Evolutionary conservation across 2,113 vertebrate species (phyloP).

Genomic region (Carlito syrichta): DNA sequence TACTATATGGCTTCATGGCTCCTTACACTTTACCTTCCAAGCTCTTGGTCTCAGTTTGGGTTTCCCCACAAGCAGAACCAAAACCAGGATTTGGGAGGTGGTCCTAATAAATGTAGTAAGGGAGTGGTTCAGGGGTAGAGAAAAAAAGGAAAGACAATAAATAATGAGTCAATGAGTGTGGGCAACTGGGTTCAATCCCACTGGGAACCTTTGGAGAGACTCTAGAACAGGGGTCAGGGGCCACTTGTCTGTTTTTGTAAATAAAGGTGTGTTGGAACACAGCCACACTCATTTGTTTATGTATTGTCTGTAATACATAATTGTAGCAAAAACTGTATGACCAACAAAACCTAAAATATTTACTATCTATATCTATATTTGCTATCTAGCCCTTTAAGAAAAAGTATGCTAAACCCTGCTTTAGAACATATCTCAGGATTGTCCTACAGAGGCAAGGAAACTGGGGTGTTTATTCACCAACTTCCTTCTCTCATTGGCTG

Average conservation of each 20-base stretch:
- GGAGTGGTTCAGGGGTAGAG: too few relatives aligned
- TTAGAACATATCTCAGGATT: background rate
- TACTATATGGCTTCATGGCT: background rate
- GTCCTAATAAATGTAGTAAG: background rate
- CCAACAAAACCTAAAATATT: background rate
- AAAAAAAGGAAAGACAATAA: background rate
- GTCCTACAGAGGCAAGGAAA: background rate
- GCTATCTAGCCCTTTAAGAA: background rate
- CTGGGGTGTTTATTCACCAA: background rate
- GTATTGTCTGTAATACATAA: background rate
- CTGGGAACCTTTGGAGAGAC: background rate
- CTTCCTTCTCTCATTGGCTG: background rate
- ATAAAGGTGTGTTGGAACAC: background rate
- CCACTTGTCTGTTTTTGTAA: background rate
- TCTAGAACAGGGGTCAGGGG: background rate
- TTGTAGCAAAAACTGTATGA: background rate
- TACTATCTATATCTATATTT: background rate
- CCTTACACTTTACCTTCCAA: background rate
- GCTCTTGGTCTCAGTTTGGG: background rate
- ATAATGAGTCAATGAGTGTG: accelerated
- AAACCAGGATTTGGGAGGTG: background rate
- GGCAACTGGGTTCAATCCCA: background rate
- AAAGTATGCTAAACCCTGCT: background rate
- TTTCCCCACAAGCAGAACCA: background rate
- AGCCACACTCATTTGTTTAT: background rate